A percentile compares a stretch with the other conserved stretches of the same genome.
These are phyloP conservation scores for Botrylloides violaceus DNA, from an alignment of 23 tunicate species.

Conservation along the genomic window DNA sequence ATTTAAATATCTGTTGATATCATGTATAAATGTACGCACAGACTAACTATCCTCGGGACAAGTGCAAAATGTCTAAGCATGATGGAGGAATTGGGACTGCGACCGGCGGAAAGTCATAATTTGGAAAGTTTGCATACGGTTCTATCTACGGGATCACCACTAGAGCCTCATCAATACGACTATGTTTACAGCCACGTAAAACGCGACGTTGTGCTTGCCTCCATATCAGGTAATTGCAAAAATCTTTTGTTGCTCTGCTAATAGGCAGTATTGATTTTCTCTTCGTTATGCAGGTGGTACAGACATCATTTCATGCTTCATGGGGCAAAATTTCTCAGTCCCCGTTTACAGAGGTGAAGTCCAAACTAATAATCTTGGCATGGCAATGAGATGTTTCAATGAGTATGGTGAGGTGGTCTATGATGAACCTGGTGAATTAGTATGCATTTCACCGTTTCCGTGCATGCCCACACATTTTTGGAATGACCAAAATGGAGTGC, in stretches of 20 bases:
- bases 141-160: slow-evolving; percentile 93
- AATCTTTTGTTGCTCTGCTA: no score
- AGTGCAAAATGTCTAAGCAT: slow-evolving; percentile 78
- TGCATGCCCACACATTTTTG: slow-evolving; percentile 82
- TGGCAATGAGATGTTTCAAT: slow-evolving; percentile 54
- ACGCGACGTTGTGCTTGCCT: slow-evolving; percentile 45
- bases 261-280: no score
- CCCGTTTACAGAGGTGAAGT: slow-evolving; percentile 73
- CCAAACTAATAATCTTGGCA: slow-evolving; percentile 66
- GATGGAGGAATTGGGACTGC: slow-evolving; percentile 54
- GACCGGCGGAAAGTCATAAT: slow-evolving; percentile 43
- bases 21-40: neutral
- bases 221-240: slow-evolving; percentile 52
- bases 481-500: slow-evolving; percentile 44
- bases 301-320: slow-evolving; percentile 80
- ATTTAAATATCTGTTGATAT: neutral
- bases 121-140: slow-evolving; percentile 44
- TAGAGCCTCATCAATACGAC: slow-evolving; percentile 82
- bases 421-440: slow-evolving; percentile 62
- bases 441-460: slow-evolving; percentile 77
- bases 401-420: slow-evolving; percentile 50
- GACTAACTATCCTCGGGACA: slow-evolving; percentile 64
- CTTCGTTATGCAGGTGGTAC: slow-evolving; percentile 67
- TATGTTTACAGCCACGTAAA: slow-evolving; percentile 57
- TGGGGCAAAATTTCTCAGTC: slow-evolving; percentile 50